Conservation (phyloP, 1,140 invertebrate genomes). For the Leptopilina boulardi region DNA sequence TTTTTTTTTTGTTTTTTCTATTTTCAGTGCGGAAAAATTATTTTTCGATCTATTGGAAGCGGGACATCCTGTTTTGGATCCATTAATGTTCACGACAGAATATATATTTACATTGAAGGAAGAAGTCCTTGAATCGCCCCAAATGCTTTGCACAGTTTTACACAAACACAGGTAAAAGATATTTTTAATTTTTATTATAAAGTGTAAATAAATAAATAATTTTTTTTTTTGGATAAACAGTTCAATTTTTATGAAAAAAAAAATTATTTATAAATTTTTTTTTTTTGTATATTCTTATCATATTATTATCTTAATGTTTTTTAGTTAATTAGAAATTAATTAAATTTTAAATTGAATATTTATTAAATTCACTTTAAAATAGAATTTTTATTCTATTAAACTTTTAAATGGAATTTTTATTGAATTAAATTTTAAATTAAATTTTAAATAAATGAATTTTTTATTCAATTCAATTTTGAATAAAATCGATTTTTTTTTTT, state of each 20-base stretch:
- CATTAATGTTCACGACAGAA: constrained; percentile 83
- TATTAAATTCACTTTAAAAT: no score
- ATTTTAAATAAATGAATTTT: background rate
- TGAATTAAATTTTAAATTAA: no score
- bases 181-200: constrained; percentile 40
- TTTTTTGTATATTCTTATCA: background rate
- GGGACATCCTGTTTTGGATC: constrained; percentile 89
- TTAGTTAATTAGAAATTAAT: no score
- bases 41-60: constrained; percentile 89
- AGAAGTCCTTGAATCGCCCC: constrained; percentile 85
- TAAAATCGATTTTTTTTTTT: no score
- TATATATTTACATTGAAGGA: constrained; percentile 86
- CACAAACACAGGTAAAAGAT: constrained; percentile 87
- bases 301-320: no score
- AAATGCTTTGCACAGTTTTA: constrained; percentile 87
- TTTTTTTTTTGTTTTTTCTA: constrained; percentile 54
- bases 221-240: no score
- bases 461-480: constrained; percentile 21
- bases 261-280: no score
- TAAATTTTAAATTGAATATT: no score
- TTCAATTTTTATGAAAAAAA: constrained; percentile 18
- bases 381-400: background rate
- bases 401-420: background rate
- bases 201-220: constrained; percentile 36
- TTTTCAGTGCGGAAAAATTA: constrained; percentile 88